Conservation (phyloP, 2,797 vertebrate species). For the Anabacerthia variegaticeps region DNA sequence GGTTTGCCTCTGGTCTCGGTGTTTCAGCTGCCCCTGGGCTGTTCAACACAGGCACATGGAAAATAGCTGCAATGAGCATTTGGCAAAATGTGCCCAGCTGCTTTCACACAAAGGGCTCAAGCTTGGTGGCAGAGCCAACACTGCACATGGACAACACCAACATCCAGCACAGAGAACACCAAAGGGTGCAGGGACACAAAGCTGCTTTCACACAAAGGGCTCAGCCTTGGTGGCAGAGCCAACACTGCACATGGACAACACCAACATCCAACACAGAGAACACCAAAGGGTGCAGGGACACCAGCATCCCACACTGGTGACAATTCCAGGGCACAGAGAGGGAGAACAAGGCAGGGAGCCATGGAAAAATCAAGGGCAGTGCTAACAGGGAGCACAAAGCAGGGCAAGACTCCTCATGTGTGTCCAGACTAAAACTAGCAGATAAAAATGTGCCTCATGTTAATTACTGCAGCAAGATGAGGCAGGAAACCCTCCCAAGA, state of each 20-base stretch:
- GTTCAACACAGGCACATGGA: neutral
- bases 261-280: rapidly evolving
- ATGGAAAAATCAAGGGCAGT: neutral
- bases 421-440: neutral
- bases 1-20: rapidly evolving
- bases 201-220: too few species aligned
- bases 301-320: rapidly evolving
- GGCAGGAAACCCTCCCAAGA: neutral
- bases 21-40: neutral
- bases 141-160: rapidly evolving
- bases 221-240: rapidly evolving
- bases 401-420: neutral
- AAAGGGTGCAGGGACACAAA: rapidly evolving
- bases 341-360: rapidly evolving
- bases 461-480: neutral
- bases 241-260: rapidly evolving
- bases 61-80: neutral
- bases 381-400: neutral
- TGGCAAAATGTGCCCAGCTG: neutral
- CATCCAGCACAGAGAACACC: rapidly evolving
- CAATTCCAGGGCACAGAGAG: neutral
- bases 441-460: neutral
- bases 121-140: rapidly evolving
- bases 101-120: rapidly evolving
- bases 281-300: neutral